Evolutionary conservation across 2,888 invertebrate species (phyloP).

Genomic region (Tetanocera ferruginea): DNA sequence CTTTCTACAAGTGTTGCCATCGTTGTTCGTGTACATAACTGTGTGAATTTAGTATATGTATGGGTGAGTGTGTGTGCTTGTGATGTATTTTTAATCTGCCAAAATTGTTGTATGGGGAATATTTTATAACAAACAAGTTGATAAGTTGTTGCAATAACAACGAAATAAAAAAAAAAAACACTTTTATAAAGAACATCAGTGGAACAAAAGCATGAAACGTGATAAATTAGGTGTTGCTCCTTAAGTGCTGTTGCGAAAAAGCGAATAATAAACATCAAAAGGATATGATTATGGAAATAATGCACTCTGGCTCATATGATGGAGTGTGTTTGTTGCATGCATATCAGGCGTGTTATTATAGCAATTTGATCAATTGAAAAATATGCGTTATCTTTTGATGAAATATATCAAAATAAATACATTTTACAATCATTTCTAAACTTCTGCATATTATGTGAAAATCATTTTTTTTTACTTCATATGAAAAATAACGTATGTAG

Average conservation of each 20-base stretch:
- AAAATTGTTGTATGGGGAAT: constrained; percentile 52
- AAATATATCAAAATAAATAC: no score
- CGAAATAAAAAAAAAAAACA: neutral
- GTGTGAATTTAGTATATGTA: neutral
- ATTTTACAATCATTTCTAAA: no score
- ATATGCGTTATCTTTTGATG: no score
- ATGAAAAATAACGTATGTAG: no score
- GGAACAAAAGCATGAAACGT: constrained; percentile 1
- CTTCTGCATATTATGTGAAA: no score
- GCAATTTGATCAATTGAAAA: no score
- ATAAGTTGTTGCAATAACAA: constrained; percentile 37
- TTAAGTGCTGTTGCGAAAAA: neutral
- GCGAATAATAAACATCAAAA: neutral
- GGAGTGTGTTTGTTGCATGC: neutral
- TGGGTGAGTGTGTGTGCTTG: constrained; percentile 37
- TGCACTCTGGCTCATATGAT: neutral
- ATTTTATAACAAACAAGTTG: neutral
- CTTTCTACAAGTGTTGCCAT: constrained; percentile 10
- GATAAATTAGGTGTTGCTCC: constrained; percentile 16
- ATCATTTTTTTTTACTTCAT: no score
- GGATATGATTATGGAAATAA: constrained; percentile 11
- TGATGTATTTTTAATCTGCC: constrained; percentile 53
- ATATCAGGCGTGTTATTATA: no score
- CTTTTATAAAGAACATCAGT: neutral
- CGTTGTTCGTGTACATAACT: neutral